Evolutionary conservation across 2,888 invertebrate genomes (phyloP), one percentile per base, ranked within the genome.

Genomic region (Ypsolopha sequella): DNA sequence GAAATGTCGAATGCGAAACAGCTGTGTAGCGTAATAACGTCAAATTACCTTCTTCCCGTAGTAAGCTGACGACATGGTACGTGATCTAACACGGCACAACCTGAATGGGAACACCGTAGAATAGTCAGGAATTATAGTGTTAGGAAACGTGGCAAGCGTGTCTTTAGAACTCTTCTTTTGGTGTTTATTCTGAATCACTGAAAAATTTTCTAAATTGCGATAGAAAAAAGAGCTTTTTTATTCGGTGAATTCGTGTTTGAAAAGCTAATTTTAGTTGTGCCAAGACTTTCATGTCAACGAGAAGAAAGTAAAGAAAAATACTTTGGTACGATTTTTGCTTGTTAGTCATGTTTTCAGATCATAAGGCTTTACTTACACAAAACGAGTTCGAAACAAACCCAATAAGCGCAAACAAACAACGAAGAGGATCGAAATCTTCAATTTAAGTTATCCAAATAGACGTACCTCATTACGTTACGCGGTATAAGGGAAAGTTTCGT

Each of bases 21-120:
- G 51, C 53, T 75, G 69, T 76, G 76, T 67, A 63, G 50, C 51
- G 72, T 73, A 76, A 81, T 81, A 78, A 69, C 67, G 69, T 66
- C 69, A 71, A 76, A 80, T 80, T 76, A 73, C 74, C 50, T 51
- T 48, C 52, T 50, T 50, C 41, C 52, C 13, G 33, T 11, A 39
- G 41, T 36, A 41, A 41, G 66, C 75, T 73, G 70, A 70, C 67
- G 64, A 53, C 54, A 61, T 61, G 61, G 57, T 71, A 79, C 80
- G 79, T 80, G 80, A 76, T 69, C 66, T 62, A 54, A 53, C 36
- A 36, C 47, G 36, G 33, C 10, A 43, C 43, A 43, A 14, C 43
- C 13, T 43, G 43, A 43, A 43, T 43, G 24, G 43, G 24, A 14
- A 43, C 43, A 43, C 43, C 13, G 6, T 14, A 14, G 43, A 24